A percentile compares a stretch with the other conserved stretches of the same genome.
These are phyloP conservation scores for Mimachlamys varia DNA, from an alignment of 2,888 invertebrate genomes.

Conservation along the genomic window DNA sequence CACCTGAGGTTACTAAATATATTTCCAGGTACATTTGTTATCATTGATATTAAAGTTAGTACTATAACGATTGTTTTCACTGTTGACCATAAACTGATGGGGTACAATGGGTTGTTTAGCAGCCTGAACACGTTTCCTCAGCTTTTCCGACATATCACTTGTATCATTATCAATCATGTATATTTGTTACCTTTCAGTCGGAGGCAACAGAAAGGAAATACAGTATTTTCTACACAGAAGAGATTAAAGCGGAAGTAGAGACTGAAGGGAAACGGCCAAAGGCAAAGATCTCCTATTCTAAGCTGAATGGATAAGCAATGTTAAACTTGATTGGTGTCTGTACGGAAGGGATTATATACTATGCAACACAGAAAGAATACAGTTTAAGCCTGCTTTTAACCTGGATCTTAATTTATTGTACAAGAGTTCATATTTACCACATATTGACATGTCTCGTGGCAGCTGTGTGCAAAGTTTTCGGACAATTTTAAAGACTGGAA, in stretches of 20 bases:
- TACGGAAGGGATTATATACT: neutral
- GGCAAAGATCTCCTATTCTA: conserved; percentile 70
- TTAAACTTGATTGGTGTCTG: neutral
- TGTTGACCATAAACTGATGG: too few relatives aligned
- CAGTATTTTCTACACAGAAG: conserved; percentile 68
- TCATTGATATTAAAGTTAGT: too few relatives aligned
- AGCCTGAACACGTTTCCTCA: too few relatives aligned
- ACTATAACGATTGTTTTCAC: too few relatives aligned
- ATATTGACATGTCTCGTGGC: conserved; percentile 6
- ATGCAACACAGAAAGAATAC: conserved; percentile 23
- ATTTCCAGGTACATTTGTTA: too few relatives aligned
- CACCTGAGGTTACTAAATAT: too few relatives aligned
- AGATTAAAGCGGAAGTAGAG: conserved; percentile 59
- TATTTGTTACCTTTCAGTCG: conserved; percentile 71
- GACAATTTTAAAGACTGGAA: conserved; percentile 8
- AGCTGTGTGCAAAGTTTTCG: conserved; percentile 29
- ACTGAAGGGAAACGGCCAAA: conserved; percentile 67
- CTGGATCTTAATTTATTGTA: neutral
- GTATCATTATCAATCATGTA: too few relatives aligned
- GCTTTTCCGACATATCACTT: too few relatives aligned
- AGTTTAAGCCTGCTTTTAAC: conserved; percentile 16
- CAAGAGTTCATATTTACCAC: neutral
- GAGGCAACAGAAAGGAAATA: conserved; percentile 78
- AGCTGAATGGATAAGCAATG: conserved; percentile 38
- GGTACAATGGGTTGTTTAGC: too few relatives aligned